Evolutionary conservation across 2,113 vertebrate species (phyloP).

Genomic region (Callipepla californica): DNA sequence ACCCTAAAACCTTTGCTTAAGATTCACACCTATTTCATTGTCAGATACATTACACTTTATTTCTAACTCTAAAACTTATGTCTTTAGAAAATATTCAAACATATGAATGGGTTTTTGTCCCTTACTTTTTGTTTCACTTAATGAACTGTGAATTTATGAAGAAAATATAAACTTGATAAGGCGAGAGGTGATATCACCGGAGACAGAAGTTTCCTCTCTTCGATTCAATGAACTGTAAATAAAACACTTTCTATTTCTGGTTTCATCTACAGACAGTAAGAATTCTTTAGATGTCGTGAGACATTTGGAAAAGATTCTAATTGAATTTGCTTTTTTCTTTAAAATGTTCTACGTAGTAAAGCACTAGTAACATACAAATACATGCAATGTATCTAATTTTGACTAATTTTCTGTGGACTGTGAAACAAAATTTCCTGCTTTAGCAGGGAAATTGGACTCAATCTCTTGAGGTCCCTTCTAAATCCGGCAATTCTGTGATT

Average conservation of each 20-base stretch:
- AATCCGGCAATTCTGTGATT: too few relatives aligned
- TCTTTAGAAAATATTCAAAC: background rate
- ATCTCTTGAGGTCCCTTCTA: too few relatives aligned
- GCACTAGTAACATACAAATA: slow-evolving; percentile 33
- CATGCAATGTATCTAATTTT: slow-evolving; percentile 45
- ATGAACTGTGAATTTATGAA: background rate
- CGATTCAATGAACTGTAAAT: background rate
- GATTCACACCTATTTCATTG: background rate
- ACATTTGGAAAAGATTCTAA: background rate
- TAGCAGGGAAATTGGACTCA: too few relatives aligned
- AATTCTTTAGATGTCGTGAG: background rate
- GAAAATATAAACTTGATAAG: background rate
- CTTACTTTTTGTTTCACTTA: background rate
- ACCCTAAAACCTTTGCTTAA: background rate
- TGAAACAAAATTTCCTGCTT: background rate
- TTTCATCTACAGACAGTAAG: background rate
- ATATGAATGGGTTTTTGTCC: background rate
- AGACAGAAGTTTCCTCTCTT: background rate
- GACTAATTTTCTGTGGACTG: slow-evolving; percentile 37
- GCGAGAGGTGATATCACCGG: background rate
- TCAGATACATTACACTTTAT: background rate
- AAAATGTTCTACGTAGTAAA: background rate
- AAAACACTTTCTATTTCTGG: background rate
- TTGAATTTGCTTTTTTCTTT: background rate
- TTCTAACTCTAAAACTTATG: background rate